These are phyloP conservation scores for Pantala flavescens DNA, from an alignment of 1,140 invertebrate genomes.

Conservation along the genomic window DNA sequence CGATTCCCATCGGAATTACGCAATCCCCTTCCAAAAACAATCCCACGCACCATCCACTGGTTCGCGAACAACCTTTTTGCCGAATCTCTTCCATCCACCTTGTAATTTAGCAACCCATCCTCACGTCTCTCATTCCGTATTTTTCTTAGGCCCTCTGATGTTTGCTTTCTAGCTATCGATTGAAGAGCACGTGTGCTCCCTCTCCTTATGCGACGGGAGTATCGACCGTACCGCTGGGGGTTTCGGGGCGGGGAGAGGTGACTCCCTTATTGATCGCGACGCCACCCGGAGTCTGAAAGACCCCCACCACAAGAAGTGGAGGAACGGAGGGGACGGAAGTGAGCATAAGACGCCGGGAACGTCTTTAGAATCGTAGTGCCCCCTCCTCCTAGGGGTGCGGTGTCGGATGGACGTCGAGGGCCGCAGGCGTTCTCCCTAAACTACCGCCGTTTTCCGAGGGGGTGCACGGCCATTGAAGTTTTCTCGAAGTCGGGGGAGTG, in stretches of 20 bases:
- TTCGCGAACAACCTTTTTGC: too few relatives aligned
- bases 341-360: background rate
- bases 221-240: background rate
- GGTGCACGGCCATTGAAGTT: background rate
- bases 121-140: background rate
- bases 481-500: background rate
- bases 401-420: background rate
- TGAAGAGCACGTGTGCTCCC: background rate
- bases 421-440: background rate
- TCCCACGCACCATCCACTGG: too few relatives aligned
- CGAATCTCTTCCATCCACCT: too few relatives aligned
- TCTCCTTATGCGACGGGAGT: background rate
- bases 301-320: background rate
- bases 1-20: too few relatives aligned
- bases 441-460: background rate
- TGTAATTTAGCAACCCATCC: background rate
- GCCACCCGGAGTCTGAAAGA: background rate
- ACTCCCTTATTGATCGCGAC: background rate
- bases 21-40: too few relatives aligned
- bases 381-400: background rate
- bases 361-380: background rate
- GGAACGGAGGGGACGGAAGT: background rate
- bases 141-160: background rate
- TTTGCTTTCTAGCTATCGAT: conserved; percentile 6
- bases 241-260: background rate